Evolutionary conservation across 1,140 invertebrate genomes (phyloP).

Genomic region (Daktulosphaira vitifoliae): DNA sequence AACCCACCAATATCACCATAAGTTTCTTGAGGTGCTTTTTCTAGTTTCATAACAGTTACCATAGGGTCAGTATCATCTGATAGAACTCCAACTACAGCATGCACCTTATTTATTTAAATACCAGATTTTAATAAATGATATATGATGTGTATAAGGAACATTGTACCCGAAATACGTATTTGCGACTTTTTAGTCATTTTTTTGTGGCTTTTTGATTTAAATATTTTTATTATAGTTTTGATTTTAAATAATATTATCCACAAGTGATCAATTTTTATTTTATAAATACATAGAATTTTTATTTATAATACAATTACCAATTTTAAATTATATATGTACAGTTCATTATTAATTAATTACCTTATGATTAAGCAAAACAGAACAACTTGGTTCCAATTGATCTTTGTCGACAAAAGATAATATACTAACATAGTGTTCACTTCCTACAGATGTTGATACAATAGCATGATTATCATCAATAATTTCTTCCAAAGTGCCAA

Average conservation of each 20-base stretch:
- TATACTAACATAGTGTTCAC: conserved; percentile 99
- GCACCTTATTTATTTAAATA: conserved; percentile 50
- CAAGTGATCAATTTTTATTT: too few relatives aligned
- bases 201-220: too few relatives aligned
- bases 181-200: too few relatives aligned
- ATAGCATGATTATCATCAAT: conserved; percentile 99
- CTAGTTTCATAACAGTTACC: conserved; percentile 99
- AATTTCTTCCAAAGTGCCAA: conserved; percentile 98
- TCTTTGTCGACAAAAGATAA: conserved; percentile 99
- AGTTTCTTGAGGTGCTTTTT: conserved; percentile 99
- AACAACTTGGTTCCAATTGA: conserved; percentile 97
- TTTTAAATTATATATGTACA: too few relatives aligned
- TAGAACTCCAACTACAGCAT: conserved; percentile 96
- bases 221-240: too few relatives aligned
- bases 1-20: conserved; percentile 96
- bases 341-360: conserved; percentile 49
- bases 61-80: conserved; percentile 99
- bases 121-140: background rate
- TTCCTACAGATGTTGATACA: conserved; percentile 98
- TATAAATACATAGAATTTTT: too few relatives aligned
- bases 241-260: too few relatives aligned
- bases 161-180: too few relatives aligned
- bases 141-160: background rate
- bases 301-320: too few relatives aligned
- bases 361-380: conserved; percentile 97